Evolutionary conservation across 2,797 vertebrate genomes (phyloP).

Genomic region (Pachyuromys duprasi): DNA sequence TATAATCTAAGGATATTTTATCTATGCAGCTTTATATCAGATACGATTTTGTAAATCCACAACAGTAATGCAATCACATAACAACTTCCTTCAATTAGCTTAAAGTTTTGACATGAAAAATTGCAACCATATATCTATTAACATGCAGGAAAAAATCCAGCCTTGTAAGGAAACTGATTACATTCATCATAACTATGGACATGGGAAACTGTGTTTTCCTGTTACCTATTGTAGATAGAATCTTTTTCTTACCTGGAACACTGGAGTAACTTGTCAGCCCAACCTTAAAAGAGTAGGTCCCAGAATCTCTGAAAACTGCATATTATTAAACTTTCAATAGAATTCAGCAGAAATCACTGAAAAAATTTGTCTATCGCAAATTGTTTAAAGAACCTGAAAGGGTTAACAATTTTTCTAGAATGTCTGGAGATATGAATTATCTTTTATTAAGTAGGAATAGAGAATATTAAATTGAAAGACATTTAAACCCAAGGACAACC

Average conservation of each 20-base stretch:
- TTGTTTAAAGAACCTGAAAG: constrained; percentile 42
- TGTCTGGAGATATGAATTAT: constrained; percentile 39
- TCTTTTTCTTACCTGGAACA: constrained; percentile 58
- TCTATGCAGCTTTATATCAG: constrained; percentile 75
- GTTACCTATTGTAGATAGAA: constrained; percentile 69
- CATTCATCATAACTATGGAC: constrained; percentile 80
- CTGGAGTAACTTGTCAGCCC: constrained; percentile 69
- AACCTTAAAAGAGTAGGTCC: constrained; percentile 63
- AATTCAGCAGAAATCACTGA: constrained; percentile 67
- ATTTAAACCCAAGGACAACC: neutral
- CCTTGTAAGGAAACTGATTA: constrained; percentile 75
- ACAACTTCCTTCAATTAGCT: constrained; percentile 86
- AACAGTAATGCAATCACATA: constrained; percentile 80
- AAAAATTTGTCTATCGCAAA: constrained; percentile 58
- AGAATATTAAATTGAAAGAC: constrained; percentile 23
- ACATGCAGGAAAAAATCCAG: constrained; percentile 73
- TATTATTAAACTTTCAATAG: constrained; percentile 35
- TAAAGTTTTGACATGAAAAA: constrained; percentile 82
- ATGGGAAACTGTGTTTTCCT: constrained; percentile 68
- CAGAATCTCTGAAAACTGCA: constrained; percentile 35
- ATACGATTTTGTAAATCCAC: constrained; percentile 73
- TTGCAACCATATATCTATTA: constrained; percentile 77
- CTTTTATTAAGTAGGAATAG: neutral
- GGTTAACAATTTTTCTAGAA: constrained; percentile 5
- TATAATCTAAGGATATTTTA: constrained; percentile 75